phyloP scores from a whole-genome alignment of 2,888 invertebrate genomes.

The Clusia tigrina region DNA sequence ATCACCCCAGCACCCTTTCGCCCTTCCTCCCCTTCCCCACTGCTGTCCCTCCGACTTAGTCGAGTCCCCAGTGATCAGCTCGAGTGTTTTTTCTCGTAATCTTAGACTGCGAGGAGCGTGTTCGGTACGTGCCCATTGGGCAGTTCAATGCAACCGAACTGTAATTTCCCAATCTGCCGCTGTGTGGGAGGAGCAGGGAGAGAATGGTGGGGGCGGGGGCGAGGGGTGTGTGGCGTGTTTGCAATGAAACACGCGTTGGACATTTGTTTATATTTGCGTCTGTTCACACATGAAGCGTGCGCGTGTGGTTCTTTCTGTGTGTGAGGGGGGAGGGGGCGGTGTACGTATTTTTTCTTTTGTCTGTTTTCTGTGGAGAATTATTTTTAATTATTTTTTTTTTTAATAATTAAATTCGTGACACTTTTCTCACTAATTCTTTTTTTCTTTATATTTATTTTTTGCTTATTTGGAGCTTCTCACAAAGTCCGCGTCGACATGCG shows the following conservation, averaged over 20 bases:
- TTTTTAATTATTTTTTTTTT: neutral
- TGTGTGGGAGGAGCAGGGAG: too few species aligned
- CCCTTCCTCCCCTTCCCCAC: too few species aligned
- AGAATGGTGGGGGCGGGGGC: too few species aligned
- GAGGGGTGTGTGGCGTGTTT: too few species aligned
- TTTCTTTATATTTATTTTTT: neutral
- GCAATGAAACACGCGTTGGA: neutral
- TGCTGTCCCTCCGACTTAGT: too few species aligned
- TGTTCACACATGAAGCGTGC: neutral
- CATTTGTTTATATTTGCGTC: neutral
- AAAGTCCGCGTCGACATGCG: neutral
- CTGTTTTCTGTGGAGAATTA: neutral
- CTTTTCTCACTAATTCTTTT: neutral
- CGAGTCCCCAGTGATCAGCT: too few species aligned
- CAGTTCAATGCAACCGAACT: neutral
- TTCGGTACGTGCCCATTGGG: conserved; percentile 8
- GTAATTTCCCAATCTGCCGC: neutral
- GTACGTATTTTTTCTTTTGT: too few species aligned
- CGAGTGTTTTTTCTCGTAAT: too few species aligned
- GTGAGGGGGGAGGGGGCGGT: too few species aligned
- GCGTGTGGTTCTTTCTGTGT: too few species aligned
- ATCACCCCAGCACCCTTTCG: too few species aligned
- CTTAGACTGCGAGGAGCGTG: too few species aligned
- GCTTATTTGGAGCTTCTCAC: neutral
- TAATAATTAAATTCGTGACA: neutral